A percentile compares a stretch with the other conserved stretches of the same genome.
These are phyloP conservation scores for Hystrix cristata DNA, from an alignment of 2,113 vertebrate genomes.

Conservation along the genomic window DNA sequence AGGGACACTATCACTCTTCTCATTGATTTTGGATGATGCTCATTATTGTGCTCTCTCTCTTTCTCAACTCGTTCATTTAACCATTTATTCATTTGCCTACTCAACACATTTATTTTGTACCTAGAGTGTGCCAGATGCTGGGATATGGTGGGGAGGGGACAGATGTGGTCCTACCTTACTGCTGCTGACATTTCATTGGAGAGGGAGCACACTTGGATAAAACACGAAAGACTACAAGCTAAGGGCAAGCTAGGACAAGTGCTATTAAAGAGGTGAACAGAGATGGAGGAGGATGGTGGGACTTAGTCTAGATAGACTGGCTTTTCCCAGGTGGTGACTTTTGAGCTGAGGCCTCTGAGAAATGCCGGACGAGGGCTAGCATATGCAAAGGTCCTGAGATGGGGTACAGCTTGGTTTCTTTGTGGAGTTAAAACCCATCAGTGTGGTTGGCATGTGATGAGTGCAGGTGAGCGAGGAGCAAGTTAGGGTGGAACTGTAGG, in stretches of 20 bases:
- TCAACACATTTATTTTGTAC: not conserved
- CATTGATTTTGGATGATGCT: not conserved
- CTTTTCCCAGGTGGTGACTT: not conserved
- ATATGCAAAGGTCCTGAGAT: not conserved
- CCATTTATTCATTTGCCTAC: not conserved
- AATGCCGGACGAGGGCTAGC: not conserved
- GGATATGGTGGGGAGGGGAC: not conserved
- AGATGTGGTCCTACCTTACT: not conserved
- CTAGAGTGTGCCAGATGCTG: not conserved
- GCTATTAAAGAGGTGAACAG: not conserved
- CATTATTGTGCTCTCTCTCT: not conserved
- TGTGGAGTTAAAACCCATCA: not conserved
- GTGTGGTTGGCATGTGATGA: not conserved
- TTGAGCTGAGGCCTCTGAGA: not conserved
- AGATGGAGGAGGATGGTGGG: accelerated
- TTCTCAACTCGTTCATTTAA: not conserved
- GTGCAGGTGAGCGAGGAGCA: not conserved
- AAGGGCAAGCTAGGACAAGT: not conserved
- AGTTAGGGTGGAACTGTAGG: not conserved
- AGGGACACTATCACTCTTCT: not conserved
- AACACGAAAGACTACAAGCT: not conserved
- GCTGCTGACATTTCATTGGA: not conserved
- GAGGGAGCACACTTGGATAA: accelerated
- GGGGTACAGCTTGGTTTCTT: not conserved
- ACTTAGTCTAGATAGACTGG: not conserved